These are phyloP conservation scores for Campoletis sonorensis DNA, from an alignment of 1,140 invertebrate genomes.

Conservation along the genomic window DNA sequence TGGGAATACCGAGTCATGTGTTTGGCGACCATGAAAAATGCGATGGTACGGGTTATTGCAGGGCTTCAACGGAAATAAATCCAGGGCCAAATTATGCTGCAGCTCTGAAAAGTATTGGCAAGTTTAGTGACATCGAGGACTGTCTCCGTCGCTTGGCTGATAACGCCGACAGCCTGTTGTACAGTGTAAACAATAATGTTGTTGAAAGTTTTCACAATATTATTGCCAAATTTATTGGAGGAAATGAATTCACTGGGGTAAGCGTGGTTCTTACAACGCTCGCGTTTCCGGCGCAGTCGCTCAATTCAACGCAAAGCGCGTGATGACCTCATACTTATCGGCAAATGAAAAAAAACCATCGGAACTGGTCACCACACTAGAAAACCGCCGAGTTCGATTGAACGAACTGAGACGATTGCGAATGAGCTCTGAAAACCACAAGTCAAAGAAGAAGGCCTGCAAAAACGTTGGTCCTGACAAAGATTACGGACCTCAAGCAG, in stretches of 20 bases:
- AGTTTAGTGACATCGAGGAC: not conserved
- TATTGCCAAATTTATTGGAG: constrained; percentile 63
- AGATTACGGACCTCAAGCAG: constrained; percentile 24
- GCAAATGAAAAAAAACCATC: not conserved
- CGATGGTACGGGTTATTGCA: not conserved
- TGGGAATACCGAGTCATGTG: constrained; percentile 23
- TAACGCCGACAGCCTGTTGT: constrained; percentile 10
- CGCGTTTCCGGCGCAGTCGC: constrained; percentile 58
- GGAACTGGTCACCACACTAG: not conserved
- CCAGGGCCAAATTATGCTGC: not conserved
- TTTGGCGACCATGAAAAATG: constrained; percentile 34
- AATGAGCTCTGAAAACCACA: not conserved
- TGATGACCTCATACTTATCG: not conserved
- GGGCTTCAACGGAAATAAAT: not conserved
- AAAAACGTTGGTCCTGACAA: not conserved
- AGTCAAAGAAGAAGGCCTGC: not conserved
- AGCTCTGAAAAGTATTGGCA: not conserved
- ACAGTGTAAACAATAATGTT: constrained; percentile 64
- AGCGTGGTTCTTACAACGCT: constrained; percentile 53
- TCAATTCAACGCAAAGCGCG: constrained; percentile 52
- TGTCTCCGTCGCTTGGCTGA: not conserved
- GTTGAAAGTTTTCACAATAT: constrained; percentile 65
- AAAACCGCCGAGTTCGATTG: constrained; percentile 13
- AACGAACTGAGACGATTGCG: not conserved
- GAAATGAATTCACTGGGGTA: constrained; percentile 62